Evolutionary conservation across 2,113 vertebrate genomes (phyloP).

Genomic region (Ochotona princeps): DNA sequence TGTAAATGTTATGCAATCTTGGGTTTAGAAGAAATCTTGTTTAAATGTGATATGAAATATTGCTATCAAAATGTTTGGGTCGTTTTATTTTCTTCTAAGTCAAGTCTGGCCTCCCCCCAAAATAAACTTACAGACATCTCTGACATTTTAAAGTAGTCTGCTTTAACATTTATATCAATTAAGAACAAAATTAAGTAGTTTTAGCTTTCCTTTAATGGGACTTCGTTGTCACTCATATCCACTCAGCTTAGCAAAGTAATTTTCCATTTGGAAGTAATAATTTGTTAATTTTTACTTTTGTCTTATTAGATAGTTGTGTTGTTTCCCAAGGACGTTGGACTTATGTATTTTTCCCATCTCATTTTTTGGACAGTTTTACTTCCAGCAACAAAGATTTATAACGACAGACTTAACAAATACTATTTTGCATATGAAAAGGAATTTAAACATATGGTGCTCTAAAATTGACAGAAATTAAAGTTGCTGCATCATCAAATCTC

Average conservation of each 20-base stretch:
- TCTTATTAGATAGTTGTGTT: constrained; percentile 63
- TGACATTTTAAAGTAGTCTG: constrained; percentile 46
- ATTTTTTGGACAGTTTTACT: constrained; percentile 39
- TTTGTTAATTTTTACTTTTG: constrained; percentile 73
- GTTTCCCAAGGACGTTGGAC: constrained; percentile 41
- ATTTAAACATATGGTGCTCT: constrained; percentile 58
- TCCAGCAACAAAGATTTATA: constrained; percentile 28
- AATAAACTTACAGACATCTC: constrained; percentile 24
- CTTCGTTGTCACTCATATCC: constrained; percentile 31
- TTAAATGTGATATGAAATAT: constrained; percentile 69
- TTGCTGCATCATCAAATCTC: constrained; percentile 51
- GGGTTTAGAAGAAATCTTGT: constrained; percentile 74
- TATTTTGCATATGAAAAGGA: constrained; percentile 68
- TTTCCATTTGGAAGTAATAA: constrained; percentile 13
- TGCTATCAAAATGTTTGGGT: constrained; percentile 66
- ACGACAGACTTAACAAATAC: constrained; percentile 28
- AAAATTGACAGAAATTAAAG: constrained; percentile 74
- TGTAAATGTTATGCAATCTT: constrained; percentile 66
- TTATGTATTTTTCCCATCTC: constrained; percentile 54
- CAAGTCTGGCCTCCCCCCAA: constrained; percentile 63
- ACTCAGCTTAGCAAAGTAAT: constrained; percentile 9
- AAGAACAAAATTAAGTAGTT: constrained; percentile 45
- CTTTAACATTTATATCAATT: constrained; percentile 28
- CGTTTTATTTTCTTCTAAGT: constrained; percentile 75
- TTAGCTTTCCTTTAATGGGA: constrained; percentile 34